Evolutionary conservation across 1,140 invertebrate species (phyloP).

Genomic region (Drosophila mojavensis): DNA sequence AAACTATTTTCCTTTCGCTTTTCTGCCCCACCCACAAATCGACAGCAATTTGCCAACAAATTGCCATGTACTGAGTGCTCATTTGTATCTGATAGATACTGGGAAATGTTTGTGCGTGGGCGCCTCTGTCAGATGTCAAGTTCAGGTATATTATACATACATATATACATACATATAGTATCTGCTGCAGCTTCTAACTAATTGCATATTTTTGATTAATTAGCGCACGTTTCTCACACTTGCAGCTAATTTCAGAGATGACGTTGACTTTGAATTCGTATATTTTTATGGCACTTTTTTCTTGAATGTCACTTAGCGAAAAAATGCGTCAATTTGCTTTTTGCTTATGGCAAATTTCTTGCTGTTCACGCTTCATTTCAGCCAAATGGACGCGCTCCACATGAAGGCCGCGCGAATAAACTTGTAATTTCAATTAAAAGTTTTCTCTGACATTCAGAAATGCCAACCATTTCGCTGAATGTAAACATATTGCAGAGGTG

Average conservation of each 20-base stretch:
- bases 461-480: conserved; percentile 53
- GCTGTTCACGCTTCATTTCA: conserved; percentile 44
- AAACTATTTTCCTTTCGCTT: conserved; percentile 68
- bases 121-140: conserved; percentile 24
- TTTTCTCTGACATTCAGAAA: conserved; percentile 26
- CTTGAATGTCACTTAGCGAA: conserved; percentile 33
- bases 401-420: conserved; percentile 42
- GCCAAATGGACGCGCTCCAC: conserved; percentile 47
- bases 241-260: conserved; percentile 42
- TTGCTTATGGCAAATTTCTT: conserved; percentile 33
- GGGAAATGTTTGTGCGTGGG: conserved; percentile 8
- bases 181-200: not conserved
- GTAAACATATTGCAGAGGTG: conserved; percentile 24
- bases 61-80: conserved; percentile 32
- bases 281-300: conserved; percentile 4
- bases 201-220: conserved; percentile 34
- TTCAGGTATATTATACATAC: conserved; percentile 17
- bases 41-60: conserved; percentile 58
- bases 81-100: conserved; percentile 41
- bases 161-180: no score
- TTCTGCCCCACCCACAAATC: conserved; percentile 35
- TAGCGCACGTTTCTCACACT: conserved; percentile 11
- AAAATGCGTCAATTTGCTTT: conserved; percentile 29
- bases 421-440: conserved; percentile 53
- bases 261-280: conserved; percentile 20